Evolutionary conservation across 2,797 vertebrate genomes (phyloP), one percentile per base, ranked within the genome.

Genomic region (Emydoidea blandingii): DNA sequence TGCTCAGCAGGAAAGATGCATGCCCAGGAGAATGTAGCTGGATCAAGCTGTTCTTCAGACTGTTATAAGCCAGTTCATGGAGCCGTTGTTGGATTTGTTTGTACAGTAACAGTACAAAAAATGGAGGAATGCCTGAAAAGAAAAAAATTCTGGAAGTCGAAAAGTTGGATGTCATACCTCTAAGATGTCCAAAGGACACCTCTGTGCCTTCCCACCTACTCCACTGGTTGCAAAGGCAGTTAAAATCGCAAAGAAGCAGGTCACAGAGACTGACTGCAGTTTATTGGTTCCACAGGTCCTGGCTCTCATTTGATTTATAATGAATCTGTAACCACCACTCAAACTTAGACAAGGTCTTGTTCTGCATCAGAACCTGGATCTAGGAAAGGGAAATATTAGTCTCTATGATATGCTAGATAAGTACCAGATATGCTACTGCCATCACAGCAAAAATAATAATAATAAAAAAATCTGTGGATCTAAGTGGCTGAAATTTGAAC

Each of bases 401-500:
- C 52, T 92, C 8, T n/a, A 3, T 37, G 27, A 34, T 91, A 62
- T 31, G 72, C 90, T 27, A 1, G 3, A 3, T 0, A 85, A 72
- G 5, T 57, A 25, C 7, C 88, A 72, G 10, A 78, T 94, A 25
- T 62, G 19, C 14, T 57, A 0, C 23, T 57, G 0, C 59, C 37
- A 86, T 0, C 62, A 76, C 52, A 81, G 65, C 74, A 12, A 86
- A 83, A 29, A 29, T 12, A 57, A 57, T 27, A 29, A 29, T 54
- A 54, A 54, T 5, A 53, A 23, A 56, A 56, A 27, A 23, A 56
- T 56, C 25, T 56, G 27, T 56, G 54, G 23, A 56, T 56, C 56
- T 57, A 12, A 12, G 41, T 68, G 29, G n/a, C 79, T 19, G 82
- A 93, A 95, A n/a, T 50, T 90, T 94, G 89, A 31, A 92, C 86